A percentile compares a stretch with the other conserved stretches of the same genome.
These are phyloP conservation scores for Rhipidura dahli DNA, from an alignment of 2,113 vertebrate species.

Conservation along the genomic window DNA sequence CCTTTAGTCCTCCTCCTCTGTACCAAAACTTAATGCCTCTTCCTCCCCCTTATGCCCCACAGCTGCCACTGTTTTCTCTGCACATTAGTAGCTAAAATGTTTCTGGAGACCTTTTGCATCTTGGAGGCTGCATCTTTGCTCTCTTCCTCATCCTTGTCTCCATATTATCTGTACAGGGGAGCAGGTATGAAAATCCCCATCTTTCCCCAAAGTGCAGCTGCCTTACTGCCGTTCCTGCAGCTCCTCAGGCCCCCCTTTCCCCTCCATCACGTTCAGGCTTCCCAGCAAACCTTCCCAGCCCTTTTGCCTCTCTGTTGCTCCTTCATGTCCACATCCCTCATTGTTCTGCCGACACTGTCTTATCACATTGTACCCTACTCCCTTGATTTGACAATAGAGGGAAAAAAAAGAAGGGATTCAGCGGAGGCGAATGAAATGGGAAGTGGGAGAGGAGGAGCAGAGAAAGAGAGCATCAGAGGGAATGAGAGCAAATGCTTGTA, in stretches of 20 bases:
- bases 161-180: not conserved
- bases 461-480: constrained; percentile 36
- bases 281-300: not conserved
- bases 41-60: not conserved
- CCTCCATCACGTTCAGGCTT: not conserved
- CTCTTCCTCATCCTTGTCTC: not conserved
- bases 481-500: not conserved
- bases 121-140: not conserved
- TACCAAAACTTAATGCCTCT: not conserved
- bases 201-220: not conserved
- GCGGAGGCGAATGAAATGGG: not conserved
- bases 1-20: not conserved
- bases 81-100: not conserved
- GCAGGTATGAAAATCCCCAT: not conserved
- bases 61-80: not conserved
- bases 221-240: not conserved
- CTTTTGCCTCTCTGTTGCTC: constrained; percentile 8
- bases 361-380: not conserved
- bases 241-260: not conserved
- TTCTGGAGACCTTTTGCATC: not conserved
- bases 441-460: constrained; percentile 33
- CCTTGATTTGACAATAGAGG: constrained; percentile 31
- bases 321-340: not conserved
- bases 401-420: constrained; percentile 20
- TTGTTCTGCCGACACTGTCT: not conserved